These are phyloP conservation scores for Thymelicus lineola DNA, from an alignment of 2,888 invertebrate species.

Conservation along the genomic window DNA sequence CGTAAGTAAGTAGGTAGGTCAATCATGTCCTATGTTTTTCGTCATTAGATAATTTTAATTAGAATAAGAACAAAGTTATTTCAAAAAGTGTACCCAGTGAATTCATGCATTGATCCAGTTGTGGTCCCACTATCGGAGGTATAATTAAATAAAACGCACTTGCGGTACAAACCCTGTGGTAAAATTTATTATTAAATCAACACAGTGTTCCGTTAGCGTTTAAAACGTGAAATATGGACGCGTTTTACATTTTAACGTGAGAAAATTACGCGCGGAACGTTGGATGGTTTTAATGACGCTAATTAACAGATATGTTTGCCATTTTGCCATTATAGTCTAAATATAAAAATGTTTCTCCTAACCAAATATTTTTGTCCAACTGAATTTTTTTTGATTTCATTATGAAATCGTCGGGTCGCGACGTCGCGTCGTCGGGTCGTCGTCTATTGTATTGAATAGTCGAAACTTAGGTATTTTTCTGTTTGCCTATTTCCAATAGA, in stretches of 20 bases:
- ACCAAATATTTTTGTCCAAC: no score
- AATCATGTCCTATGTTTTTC: no score
- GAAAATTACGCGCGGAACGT: neutral
- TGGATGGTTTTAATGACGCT: neutral
- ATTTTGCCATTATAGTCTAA: neutral
- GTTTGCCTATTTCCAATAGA: no score
- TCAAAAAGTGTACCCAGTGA: no score
- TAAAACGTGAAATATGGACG: constrained; percentile 8
- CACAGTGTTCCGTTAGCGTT: neutral
- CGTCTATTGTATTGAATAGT: no score
- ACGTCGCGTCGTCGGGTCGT: no score
- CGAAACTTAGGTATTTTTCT: no score
- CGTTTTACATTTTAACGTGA: constrained; percentile 6
- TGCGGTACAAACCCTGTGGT: constrained; percentile 4
- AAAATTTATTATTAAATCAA: constrained; percentile 10
- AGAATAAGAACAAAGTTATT: no score
- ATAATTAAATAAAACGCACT: neutral
- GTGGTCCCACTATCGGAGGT: neutral
- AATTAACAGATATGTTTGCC: constrained; percentile 4
- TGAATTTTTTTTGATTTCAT: no score
- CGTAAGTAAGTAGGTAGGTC: no score
- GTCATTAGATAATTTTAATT: no score
- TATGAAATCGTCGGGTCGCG: no score
- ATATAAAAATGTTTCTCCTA: neutral
- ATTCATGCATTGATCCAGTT: neutral